These are phyloP conservation scores for Drosophila nigricruria DNA, from an alignment of 2,888 invertebrate genomes.

Conservation along the genomic window DNA sequence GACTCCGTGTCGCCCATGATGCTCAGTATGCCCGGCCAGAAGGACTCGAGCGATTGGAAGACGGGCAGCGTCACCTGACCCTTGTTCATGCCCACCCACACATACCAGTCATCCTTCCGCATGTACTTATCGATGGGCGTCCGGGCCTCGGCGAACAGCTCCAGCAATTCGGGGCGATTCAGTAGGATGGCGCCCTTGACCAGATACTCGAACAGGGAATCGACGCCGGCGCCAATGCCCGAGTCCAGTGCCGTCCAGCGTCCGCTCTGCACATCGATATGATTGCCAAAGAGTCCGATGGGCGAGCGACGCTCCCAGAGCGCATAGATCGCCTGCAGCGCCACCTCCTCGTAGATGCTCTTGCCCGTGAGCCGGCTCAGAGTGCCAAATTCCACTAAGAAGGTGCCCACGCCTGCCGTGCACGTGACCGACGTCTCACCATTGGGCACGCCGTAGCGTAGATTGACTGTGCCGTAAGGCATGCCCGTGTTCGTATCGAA, in stretches of 20 bases:
- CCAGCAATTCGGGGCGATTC: conserved; percentile 95
- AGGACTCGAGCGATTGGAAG: conserved; percentile 99
- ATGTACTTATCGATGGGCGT: conserved; percentile 93
- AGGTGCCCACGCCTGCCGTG: conserved; percentile 99
- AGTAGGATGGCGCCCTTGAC: conserved; percentile 97
- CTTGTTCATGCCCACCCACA: conserved; percentile 99
- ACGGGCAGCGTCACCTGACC: conserved; percentile 97
- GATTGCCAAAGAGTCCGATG: conserved; percentile 97
- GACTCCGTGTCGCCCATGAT: conserved; percentile 94
- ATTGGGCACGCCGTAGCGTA: conserved; percentile 94
- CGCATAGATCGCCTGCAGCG: conserved; percentile 95
- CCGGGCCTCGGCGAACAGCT: conserved; percentile 94
- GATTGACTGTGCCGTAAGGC: conserved; percentile 99
- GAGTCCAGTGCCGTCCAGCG: conserved; percentile 99
- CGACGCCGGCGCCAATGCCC: conserved; percentile 98
- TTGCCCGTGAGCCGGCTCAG: conserved; percentile 96
- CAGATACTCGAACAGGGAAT: conserved; percentile 99
- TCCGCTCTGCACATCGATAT: conserved; percentile 97
- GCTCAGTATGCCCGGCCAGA: conserved; percentile 98
- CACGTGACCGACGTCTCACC: conserved; percentile 99
- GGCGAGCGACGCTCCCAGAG: conserved; percentile 94
- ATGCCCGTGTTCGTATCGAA: conserved; percentile 96
- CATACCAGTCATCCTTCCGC: conserved; percentile 98
- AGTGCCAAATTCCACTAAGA: conserved; percentile 97
- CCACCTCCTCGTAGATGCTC: conserved; percentile 97